A percentile compares a stretch with the other conserved stretches of the same genome.
These are phyloP conservation scores for Indicator indicator DNA, from an alignment of 2,113 vertebrate genomes.

Conservation along the genomic window DNA sequence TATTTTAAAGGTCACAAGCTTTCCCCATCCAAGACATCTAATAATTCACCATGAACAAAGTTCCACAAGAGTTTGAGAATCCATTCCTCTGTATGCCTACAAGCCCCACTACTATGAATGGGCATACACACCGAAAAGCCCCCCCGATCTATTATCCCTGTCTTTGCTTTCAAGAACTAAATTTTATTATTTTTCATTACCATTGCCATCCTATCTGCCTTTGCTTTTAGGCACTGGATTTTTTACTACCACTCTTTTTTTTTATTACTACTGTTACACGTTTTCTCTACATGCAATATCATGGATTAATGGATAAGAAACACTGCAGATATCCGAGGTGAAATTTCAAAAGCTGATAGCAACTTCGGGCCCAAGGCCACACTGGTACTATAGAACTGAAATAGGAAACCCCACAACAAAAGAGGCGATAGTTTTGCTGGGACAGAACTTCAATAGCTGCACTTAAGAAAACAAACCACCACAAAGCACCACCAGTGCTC, in stretches of 20 bases:
- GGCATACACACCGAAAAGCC: neutral
- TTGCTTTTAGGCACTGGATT: neutral
- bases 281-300: accelerated
- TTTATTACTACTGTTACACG: too few species aligned
- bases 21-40: neutral
- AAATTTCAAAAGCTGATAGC: neutral
- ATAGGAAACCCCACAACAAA: neutral
- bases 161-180: neutral
- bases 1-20: neutral
- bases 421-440: neutral
- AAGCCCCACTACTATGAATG: neutral
- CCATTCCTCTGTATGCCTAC: neutral
- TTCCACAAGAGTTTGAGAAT: neutral
- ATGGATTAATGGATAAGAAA: neutral
- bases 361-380: neutral
- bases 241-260: neutral
- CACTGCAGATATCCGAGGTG: neutral
- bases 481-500: too few species aligned
- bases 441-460: neutral
- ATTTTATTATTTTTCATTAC: too few species aligned
- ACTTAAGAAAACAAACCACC: neutral
- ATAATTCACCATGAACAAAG: neutral
- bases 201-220: neutral
- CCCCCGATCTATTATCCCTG: neutral
- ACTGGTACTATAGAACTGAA: neutral